These are phyloP conservation scores for Eretmocerus hayati DNA, from an alignment of 2,888 invertebrate species.

Conservation along the genomic window DNA sequence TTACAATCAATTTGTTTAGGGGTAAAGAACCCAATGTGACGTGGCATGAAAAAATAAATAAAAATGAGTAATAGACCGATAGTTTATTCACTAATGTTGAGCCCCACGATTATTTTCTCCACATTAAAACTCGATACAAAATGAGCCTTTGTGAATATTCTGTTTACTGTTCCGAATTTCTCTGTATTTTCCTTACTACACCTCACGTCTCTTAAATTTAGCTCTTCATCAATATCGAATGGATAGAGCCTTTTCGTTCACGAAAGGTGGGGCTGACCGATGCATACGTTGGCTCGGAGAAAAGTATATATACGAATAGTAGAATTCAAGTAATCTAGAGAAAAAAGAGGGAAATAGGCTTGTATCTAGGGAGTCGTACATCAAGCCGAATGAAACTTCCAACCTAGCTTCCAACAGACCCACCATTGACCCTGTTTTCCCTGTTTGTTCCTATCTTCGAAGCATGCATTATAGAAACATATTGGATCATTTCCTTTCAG, in stretches of 20 bases:
- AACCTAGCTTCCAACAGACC: constrained; percentile 32
- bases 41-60: too few species aligned
- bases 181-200: too few species aligned
- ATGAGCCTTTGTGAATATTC: too few species aligned
- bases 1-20: too few species aligned
- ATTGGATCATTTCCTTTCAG: too few species aligned
- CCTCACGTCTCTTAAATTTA: background rate
- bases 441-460: background rate
- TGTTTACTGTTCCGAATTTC: too few species aligned
- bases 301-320: background rate
- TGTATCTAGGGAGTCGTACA: constrained; percentile 38
- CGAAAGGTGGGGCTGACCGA: background rate
- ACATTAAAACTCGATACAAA: too few species aligned
- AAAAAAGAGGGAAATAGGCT: background rate
- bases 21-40: too few species aligned
- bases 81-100: too few species aligned
- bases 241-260: background rate
- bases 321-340: background rate
- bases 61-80: too few species aligned
- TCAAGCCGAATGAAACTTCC: constrained; percentile 42
- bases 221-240: constrained; percentile 7
- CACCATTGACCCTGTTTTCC: constrained; percentile 28
- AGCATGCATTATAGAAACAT: too few species aligned
- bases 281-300: too few species aligned
- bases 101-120: background rate